Evolutionary conservation across 2,797 vertebrate species (phyloP).

Genomic region (Sebastes kiyomatsui): DNA sequence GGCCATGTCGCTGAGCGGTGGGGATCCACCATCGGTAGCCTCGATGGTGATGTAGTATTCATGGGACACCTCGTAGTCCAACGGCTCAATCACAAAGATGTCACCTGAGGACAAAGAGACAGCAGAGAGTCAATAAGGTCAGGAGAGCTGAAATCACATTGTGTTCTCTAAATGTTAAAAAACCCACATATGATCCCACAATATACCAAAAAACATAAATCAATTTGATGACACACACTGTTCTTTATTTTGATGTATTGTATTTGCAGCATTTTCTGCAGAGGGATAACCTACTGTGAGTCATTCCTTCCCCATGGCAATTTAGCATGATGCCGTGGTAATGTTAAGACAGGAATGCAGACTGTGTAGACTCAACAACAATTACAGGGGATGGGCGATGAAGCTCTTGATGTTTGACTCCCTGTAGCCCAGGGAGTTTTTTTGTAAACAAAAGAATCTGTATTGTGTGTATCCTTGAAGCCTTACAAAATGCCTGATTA

Average conservation of each 20-base stretch:
- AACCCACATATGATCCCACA: not conserved
- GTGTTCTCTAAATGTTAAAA: not conserved
- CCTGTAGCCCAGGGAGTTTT: not conserved
- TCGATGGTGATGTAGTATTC: slow-evolving; percentile 96
- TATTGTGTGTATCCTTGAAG: not conserved
- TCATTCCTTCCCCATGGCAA: not conserved
- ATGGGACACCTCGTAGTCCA: slow-evolving; percentile 93
- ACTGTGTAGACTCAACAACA: slow-evolving; percentile 5
- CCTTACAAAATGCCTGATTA: not conserved
- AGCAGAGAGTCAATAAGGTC: not conserved
- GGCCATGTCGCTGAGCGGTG: slow-evolving; percentile 92
- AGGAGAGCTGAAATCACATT: not conserved
- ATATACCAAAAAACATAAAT: not conserved
- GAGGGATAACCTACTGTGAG: not conserved
- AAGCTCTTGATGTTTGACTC: not conserved
- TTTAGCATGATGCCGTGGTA: not conserved
- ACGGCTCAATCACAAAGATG: slow-evolving; percentile 90
- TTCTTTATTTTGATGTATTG: not conserved
- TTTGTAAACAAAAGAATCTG: not conserved
- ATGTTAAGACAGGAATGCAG: not conserved
- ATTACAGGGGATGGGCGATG: not conserved
- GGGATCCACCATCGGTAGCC: slow-evolving; percentile 93
- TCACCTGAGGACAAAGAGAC: slow-evolving; percentile 80
- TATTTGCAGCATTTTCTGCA: not conserved
- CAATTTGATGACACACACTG: not conserved